phyloP scores from a whole-genome alignment of 1,140 invertebrate species.

The Lutraria rhynchaena region DNA sequence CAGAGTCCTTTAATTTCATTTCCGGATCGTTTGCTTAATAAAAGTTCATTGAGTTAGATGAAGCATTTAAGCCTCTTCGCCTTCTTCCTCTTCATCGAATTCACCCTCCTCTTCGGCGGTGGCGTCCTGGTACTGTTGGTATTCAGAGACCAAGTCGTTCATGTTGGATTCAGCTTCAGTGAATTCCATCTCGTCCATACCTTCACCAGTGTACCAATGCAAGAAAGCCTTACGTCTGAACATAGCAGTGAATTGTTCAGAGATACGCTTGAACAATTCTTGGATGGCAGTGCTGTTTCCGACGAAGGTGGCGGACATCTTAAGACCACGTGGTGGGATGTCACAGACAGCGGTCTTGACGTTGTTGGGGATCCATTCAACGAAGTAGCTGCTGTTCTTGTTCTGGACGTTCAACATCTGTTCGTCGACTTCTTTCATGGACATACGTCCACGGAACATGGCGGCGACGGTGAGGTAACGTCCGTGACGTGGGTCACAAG shows the following conservation, averaged over 20 bases:
- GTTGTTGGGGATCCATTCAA: conserved; percentile 88
- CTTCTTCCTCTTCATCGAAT: conserved; percentile 84
- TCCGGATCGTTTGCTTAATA: too few relatives aligned
- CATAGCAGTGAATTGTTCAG: conserved; percentile 86
- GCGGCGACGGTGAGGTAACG: conserved; percentile 94
- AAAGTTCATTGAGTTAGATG: too few relatives aligned
- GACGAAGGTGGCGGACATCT: conserved; percentile 94
- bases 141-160: conserved; percentile 94
- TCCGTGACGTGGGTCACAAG: conserved; percentile 88
- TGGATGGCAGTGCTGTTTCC: conserved; percentile 89
- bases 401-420: conserved; percentile 91
- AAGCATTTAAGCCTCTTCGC: conserved; percentile 5
- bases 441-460: conserved; percentile 96
- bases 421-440: conserved; percentile 95
- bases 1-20: too few relatives aligned
- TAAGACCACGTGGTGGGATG: conserved; percentile 94
- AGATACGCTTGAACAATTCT: conserved; percentile 90
- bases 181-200: conserved; percentile 92
- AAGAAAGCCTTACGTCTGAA: conserved; percentile 91
- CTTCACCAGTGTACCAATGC: conserved; percentile 91
- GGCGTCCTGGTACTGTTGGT: conserved; percentile 83
- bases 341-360: conserved; percentile 95
- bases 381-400: conserved; percentile 92
- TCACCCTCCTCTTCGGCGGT: conserved; percentile 79
- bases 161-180: conserved; percentile 90